Percentiles rank a stretch among this genome's conserved stretches.
Evolutionary conservation across 1,140 invertebrate genomes (phyloP).

Genomic region (Microplitis demolitor): DNA sequence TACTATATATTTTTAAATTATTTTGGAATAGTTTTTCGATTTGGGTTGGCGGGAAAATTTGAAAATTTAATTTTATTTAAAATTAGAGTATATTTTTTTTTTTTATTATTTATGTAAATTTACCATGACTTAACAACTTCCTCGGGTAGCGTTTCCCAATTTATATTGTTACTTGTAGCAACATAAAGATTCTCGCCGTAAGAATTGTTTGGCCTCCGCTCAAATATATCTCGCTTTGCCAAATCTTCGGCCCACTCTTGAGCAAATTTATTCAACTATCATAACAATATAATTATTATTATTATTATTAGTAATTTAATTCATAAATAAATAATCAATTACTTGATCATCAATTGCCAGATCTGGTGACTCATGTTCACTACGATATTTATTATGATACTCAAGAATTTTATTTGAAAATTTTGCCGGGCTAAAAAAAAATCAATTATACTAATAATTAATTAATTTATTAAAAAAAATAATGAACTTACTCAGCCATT

Average conservation of each 20-base stretch:
- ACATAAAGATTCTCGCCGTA: constrained; percentile 68
- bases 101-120: constrained; percentile 20
- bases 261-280: constrained; percentile 59
- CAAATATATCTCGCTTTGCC: constrained; percentile 60
- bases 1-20: neutral
- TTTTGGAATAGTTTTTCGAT: neutral
- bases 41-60: too few relatives aligned
- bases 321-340: neutral
- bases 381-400: constrained; percentile 69
- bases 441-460: too few relatives aligned
- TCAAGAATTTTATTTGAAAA: constrained; percentile 64
- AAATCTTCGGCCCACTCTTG: constrained; percentile 70
- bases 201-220: constrained; percentile 62
- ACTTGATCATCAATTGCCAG: constrained; percentile 70
- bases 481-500: neutral
- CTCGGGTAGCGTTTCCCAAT: constrained; percentile 39
- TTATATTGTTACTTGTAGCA: constrained; percentile 61
- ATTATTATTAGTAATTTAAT: too few relatives aligned
- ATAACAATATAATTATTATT: too few relatives aligned
- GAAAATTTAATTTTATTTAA: too few relatives aligned
- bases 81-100: neutral
- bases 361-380: constrained; percentile 65
- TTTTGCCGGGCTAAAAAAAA: constrained; percentile 11
- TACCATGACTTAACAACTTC: constrained; percentile 49
- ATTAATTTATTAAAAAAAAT: too few relatives aligned